Evolutionary conservation across 2,113 vertebrate species (phyloP).

Genomic region (Mugil cephalus): DNA sequence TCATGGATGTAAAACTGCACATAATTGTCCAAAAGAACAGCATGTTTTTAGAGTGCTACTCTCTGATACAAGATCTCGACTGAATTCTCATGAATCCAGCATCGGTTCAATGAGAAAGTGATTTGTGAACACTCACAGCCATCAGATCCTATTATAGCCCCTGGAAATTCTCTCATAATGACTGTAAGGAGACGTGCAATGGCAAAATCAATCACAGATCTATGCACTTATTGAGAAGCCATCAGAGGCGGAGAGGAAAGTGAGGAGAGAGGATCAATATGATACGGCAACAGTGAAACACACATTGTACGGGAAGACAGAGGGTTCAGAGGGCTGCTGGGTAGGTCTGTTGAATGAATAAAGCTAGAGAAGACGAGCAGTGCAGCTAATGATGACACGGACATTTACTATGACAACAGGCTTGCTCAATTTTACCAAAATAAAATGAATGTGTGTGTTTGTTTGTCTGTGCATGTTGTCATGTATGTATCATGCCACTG

Average conservation of each 20-base stretch:
- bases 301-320: conserved; percentile 39
- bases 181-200: conserved; percentile 77
- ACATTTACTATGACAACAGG: conserved; percentile 33
- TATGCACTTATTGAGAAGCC: conserved; percentile 79
- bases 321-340: conserved; percentile 27
- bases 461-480: neutral
- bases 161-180: conserved; percentile 79
- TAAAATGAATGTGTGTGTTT: conserved; percentile 6
- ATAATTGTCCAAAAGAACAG: conserved; percentile 23
- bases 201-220: conserved; percentile 83
- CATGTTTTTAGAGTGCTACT: conserved; percentile 27
- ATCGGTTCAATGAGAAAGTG: conserved; percentile 80
- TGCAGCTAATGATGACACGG: conserved; percentile 30
- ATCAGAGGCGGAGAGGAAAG: conserved; percentile 62
- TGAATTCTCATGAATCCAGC: conserved; percentile 60
- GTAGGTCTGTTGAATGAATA: conserved; percentile 18
- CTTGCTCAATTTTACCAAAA: conserved; percentile 24
- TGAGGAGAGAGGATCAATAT: conserved; percentile 63
- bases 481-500: no score
- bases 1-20: neutral
- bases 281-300: conserved; percentile 66
- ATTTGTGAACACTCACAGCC: conserved; percentile 81
- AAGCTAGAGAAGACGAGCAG: conserved; percentile 27
- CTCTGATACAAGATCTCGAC: conserved; percentile 42
- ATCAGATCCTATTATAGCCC: conserved; percentile 78